Base-by-base conservation (phyloP, 2,888 invertebrate species). In the Acrobasis repandana region DNA sequence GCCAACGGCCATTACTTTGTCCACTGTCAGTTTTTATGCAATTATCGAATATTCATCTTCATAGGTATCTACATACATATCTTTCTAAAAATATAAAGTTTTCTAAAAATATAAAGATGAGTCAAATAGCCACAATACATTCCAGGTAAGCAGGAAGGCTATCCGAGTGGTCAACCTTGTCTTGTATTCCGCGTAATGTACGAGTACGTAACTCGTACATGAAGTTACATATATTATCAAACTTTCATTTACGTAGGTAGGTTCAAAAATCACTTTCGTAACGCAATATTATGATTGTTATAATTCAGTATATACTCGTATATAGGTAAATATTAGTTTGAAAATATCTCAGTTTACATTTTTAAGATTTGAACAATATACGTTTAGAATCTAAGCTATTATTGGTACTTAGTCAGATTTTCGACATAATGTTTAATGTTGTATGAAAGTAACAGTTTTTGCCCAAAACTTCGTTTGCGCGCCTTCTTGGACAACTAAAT, bases 111-210 rank as follows among this genome's bases (percentile, higher is more conserved):
- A 43, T 43, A 43, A 11, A 43, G 43, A 43, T 43, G 43, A n/a
- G 43, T 43, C 43, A 14, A 43, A 10, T 43, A 14, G 43, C n/a
- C 43, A 43, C 6, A 43, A n/a, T 14, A 43, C 43, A 14, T 43
- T 6, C n/a, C 10, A 14, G 43, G 43, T 28, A 67, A 78, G 70
- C 77, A 82, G 84, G 82, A 82, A 85, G 82, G 75, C 71, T 67
- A 67, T 62, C n/a, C n/a, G 43, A 43, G 63, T 62, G 69, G 74
- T 73, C 83, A 77, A 77, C 83, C 83, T 84, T 83, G 78, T 43
- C 43, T 43, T 43, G 14, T 43, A 43, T 43, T 43, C 43, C 14
- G 43, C n/a, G 43, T 43, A 28, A n/a, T 11, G 9, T 36, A 36
- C 36, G 11, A 36, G 36, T 36, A 36, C 36, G 14, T 38, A 6